These are phyloP conservation scores for Rhipidura dahli DNA, from an alignment of 2,113 vertebrate species.

Conservation along the genomic window DNA sequence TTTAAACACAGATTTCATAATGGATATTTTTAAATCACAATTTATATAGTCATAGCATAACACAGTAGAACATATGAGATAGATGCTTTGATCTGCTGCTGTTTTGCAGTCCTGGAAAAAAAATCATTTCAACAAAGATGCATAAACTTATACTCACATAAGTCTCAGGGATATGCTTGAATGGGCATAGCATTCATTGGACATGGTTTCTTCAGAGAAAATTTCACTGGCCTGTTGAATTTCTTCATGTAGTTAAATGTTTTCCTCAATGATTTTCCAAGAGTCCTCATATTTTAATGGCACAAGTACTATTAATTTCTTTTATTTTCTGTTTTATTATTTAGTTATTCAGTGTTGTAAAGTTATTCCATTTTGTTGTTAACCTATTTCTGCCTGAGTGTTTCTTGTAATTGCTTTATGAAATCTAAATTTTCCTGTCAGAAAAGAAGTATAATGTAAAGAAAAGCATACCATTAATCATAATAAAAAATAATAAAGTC, in stretches of 20 bases:
- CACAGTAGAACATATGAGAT: not conserved
- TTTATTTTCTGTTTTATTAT: not conserved
- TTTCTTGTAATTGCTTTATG: slow-evolving; percentile 10
- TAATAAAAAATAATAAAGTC: not conserved
- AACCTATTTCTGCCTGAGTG: not conserved
- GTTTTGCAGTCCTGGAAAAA: not conserved
- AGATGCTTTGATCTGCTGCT: not conserved
- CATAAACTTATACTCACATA: not conserved
- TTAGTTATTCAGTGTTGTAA: not conserved
- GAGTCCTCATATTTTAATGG: not conserved
- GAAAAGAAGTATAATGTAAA: not conserved
- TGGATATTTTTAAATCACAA: not conserved
- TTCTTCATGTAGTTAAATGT: not conserved
- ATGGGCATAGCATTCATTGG: not conserved
- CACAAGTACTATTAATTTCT: not conserved
- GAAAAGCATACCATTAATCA: not conserved
- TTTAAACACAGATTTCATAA: not conserved
- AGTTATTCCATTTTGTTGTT: not conserved
- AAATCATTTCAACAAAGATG: not conserved
- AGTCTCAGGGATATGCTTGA: not conserved
- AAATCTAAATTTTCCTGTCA: not conserved
- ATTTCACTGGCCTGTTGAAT: not conserved
- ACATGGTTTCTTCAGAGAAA: not conserved
- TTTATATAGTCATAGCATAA: not conserved
- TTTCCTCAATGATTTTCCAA: not conserved